Conservation (phyloP, 1,140 invertebrate species). For the Drosophila sproati region DNA sequence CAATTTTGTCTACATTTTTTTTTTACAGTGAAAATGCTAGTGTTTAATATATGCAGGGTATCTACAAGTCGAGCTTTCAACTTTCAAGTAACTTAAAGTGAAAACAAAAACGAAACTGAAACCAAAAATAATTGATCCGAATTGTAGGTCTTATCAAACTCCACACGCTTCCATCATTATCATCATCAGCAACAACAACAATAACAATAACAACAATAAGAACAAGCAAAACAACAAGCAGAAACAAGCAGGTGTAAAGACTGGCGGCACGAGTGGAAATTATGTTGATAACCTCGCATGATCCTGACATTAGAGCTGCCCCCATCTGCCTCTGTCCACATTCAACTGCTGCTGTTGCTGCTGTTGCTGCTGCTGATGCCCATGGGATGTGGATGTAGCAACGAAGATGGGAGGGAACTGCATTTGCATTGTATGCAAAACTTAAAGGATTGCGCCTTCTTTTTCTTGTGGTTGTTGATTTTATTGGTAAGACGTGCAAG, state of each 20-base stretch:
- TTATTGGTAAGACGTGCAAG: constrained; percentile 75
- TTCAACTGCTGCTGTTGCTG: background rate
- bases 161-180: constrained; percentile 67
- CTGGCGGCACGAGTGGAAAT: constrained; percentile 63
- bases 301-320: constrained; percentile 78
- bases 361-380: constrained; percentile 7
- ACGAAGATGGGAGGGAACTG: background rate
- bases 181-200: constrained; percentile 20
- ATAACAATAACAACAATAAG: too few species aligned
- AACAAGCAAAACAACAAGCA: background rate
- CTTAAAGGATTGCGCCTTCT: constrained; percentile 72
- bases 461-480: constrained; percentile 40
- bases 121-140: constrained; percentile 41
- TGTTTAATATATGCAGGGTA: too few species aligned
- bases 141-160: constrained; percentile 70
- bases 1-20: too few species aligned
- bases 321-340: background rate
- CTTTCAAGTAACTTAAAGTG: constrained; percentile 18
- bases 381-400: constrained; percentile 6
- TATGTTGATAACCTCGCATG: constrained; percentile 80
- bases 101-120: background rate
- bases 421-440: constrained; percentile 59
- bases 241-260: background rate
- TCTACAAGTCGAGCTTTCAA: background rate
- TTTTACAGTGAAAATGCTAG: too few species aligned